Percentiles rank a stretch among this genome's conserved stretches.
Conservation (phyloP, 2,888 invertebrate species). For the Andrena minutula region DNA sequence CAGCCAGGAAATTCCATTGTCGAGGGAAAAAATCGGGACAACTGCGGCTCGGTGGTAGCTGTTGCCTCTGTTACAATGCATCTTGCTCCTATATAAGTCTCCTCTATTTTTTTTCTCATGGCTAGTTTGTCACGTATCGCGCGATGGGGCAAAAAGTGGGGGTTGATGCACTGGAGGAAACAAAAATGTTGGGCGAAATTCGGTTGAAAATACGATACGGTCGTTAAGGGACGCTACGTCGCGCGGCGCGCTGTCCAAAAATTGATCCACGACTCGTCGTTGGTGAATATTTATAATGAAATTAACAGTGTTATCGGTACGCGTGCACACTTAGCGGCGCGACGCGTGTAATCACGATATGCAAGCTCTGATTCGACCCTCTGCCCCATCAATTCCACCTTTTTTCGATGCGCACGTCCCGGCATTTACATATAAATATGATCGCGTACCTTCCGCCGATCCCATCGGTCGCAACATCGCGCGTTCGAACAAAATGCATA, state of each 20-base stretch:
- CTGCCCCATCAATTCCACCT: conserved; percentile 38
- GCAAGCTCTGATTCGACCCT: conserved; percentile 52
- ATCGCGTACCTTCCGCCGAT: conserved; percentile 49
- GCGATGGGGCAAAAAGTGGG: neutral
- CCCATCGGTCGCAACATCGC: conserved; percentile 53
- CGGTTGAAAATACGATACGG: neutral
- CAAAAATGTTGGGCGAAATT: neutral
- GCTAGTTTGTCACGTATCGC: neutral
- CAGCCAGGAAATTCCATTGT: conserved; percentile 73
- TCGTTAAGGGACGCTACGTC: neutral
- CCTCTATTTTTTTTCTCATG: neutral
- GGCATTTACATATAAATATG: conserved; percentile 72
- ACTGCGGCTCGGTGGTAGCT: conserved; percentile 33
- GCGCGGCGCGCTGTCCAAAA: neutral
- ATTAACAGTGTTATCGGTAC: conserved; percentile 32
- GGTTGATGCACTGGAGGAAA: neutral
- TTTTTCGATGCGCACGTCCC: conserved; percentile 46
- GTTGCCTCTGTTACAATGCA: conserved; percentile 46
- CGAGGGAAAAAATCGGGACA: conserved; percentile 61
- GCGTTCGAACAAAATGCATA: conserved; percentile 68
- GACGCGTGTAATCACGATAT: conserved; percentile 48
- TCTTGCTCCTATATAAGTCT: conserved; percentile 20
- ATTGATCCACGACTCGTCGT: neutral
- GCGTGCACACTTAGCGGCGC: conserved; percentile 29
- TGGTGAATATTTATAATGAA: conserved; percentile 51